Base-by-base conservation (phyloP, 2,888 invertebrate species). In the Leptopilina drosophilae region DNA sequence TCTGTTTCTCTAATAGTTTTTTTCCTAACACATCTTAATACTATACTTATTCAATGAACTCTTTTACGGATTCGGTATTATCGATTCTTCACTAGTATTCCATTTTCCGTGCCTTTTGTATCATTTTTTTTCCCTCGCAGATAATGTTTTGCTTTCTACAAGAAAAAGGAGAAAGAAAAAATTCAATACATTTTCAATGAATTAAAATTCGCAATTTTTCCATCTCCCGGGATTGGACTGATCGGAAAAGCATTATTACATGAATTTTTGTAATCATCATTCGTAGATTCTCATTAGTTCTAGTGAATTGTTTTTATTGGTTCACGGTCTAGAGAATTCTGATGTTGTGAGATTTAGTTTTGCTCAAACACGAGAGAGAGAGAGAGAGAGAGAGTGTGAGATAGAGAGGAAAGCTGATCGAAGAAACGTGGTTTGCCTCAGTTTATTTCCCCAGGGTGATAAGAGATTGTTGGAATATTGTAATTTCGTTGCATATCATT, bases 351-450 rank as follows among this genome's bases (percentile, higher is more conserved):
- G 20, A 69, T 26, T 49, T 8, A 69, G 26, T 69, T 69, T 69
- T 69, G 49, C 53, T 69, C 53, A 69, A 53, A 69, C 26, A 49
- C 53, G 69, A 26, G 26, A 69, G 53, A 42, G 42, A 5, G 42
- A 42, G 42, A 42, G 3, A 42, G 42, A 42, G 42, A 42, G 42
- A 20, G 69, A 14, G 26, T 53, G 53, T 7, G 42, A 5, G 42
- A 42, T 5, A 42, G 3, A 42, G 42, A 42, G 42, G 42, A 5
- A 33, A 33, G 33, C 53, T 69, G 53, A 69, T 69, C 53, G 69
- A 69, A 69, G 53, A 53, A 69, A 69, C 69, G 69, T 69, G 69
- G 53, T 69, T 33, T 20, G 53, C 49, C 49, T 69, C 69, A 49
- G 20, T 49, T 69, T 69, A 53, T 69, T 69, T 69, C 69, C 69